Base-by-base conservation (phyloP, 1,140 invertebrate genomes). In the Zaprionus camerounensis region DNA sequence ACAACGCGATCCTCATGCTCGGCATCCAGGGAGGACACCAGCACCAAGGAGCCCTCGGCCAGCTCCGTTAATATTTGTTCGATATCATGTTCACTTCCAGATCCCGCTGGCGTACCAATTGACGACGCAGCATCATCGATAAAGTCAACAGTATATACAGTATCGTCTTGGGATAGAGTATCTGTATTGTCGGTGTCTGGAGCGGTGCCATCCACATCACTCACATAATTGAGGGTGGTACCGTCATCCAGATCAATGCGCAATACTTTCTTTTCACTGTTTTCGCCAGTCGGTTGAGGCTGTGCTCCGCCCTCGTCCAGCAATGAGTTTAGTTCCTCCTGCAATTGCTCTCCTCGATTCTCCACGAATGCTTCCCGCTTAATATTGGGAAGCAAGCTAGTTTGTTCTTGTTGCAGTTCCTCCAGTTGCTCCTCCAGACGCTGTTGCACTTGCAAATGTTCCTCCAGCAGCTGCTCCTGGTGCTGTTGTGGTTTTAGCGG, bases 31-130 rank as follows among this genome's bases (percentile, higher is more conserved):
- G 92, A 92, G 5, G 90, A 86, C 0, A 93, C 92, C n/a, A 94
- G 77, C 24, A 92, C 91, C 67, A 94, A 71, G 2, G 93, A 91
- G 31, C 93, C 93, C 26, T 92, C 83, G 3, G 82, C 76, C 31
- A 92, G 79, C 46, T 91, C 80, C 2, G 71, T 65, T 34, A 92
- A 46, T 58, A 92, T 92, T 82, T 87, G 78, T 78, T 92, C 81
- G 41, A 92, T 88, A 34, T 87, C 82, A 36, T 79, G 71, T 55
- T 92, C 91, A 22, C 71, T 76, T 2, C 85, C 62, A 20, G 72
- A 65, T 13, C 53, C 71, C 28, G 49, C 5, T 3, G 49, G 56
- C 15, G 58, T 51, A 31, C 7, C 20, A 51, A 51, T 24, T 31
- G 26, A 20, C 34, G 64, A 6, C 9, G n/a, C n/a, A 46, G n/a